A percentile compares a stretch with the other conserved stretches of the same genome.
Evolutionary conservation across 2,797 vertebrate genomes (phyloP).

Genomic region (Acanthiza pusilla): DNA sequence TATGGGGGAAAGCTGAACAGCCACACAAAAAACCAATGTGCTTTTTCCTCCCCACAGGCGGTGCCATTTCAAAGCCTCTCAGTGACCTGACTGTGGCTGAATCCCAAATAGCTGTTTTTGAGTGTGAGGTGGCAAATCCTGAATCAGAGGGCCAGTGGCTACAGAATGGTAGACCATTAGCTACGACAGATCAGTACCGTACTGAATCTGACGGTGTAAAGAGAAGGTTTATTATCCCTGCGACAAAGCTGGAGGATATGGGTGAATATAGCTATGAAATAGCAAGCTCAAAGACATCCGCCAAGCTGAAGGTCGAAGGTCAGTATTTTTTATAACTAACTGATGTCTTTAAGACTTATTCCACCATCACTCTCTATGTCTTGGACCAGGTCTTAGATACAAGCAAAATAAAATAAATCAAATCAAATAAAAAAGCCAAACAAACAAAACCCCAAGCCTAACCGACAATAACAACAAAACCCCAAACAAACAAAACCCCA

Average conservation of each 20-base stretch:
- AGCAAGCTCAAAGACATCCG: conserved; percentile 93
- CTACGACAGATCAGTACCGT: conserved; percentile 81
- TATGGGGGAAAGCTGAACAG: background rate
- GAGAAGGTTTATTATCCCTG: conserved; percentile 84
- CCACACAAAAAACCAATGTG: background rate
- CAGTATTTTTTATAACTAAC: conserved; percentile 27
- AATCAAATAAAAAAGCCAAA: background rate
- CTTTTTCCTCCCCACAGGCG: conserved; percentile 76
- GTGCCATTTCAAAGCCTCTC: conserved; percentile 93
- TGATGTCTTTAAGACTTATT: background rate
- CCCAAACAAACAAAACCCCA: background rate
- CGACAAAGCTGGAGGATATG: conserved; percentile 86
- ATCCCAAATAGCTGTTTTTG: conserved; percentile 89
- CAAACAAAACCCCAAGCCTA: background rate
- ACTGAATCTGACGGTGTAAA: conserved; percentile 81
- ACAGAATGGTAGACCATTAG: conserved; percentile 82
- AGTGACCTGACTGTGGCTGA: conserved; percentile 90
- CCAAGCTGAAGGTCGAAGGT: conserved; percentile 94
- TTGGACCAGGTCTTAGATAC: background rate
- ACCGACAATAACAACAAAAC: background rate
- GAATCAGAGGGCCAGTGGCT: conserved; percentile 88
- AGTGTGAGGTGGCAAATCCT: conserved; percentile 94
- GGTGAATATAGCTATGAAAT: conserved; percentile 96
- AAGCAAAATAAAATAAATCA: background rate
- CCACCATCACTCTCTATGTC: background rate